Evolutionary conservation across 2,113 vertebrate species (phyloP), one percentile per base, ranked within the genome.

Genomic region (Sturnus vulgaris): DNA sequence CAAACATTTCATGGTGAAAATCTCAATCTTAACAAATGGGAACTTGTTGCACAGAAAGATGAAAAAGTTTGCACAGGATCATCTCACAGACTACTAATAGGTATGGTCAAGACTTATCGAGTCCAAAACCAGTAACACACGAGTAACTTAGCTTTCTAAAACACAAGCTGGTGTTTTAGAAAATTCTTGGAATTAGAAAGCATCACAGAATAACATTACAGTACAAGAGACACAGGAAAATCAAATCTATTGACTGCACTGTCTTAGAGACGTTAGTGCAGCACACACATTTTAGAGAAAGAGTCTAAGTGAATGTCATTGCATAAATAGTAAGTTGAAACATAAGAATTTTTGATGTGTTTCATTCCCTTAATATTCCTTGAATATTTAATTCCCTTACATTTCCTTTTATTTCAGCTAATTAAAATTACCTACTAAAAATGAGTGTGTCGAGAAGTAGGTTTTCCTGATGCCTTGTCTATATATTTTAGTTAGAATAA

Each of bases 191-290:
- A 81, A 52, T 44, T n/a, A 66, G 24, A 46, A 76, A 40, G 3
- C 2, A 2, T 42, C 1, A 1, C 19, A 66, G 57, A 71, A n/a
- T 28, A 28, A 2, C 7, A 19, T 82, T 63, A n/a, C 5, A 47
- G 21, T 22, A 57, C 5, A 44, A 33, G 24, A 2, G 60, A 47
- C 0, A 1, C 3, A 35, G 18, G 28, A 49, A 52, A 72, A 44
- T 63, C 27, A 40, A 27, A 47, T 49, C 23, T 66, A n/a, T n/a
- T 46, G 5, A 14, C 71, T 76, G 20, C 1, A 8, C 8, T 40
- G 0, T 21, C n/a, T 81, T 42, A 39, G 17, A 81, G 13, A 22
- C 39, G 13, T n/a, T 61, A 50, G 14, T 81, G 20, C 33, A 61
- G 7, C 7, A 50, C 6, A 44, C 3, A 35, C 0, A 25, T 63